Evolutionary conservation across 2,797 vertebrate species (phyloP).

Genomic region (Peromyscus melanophrys): DNA sequence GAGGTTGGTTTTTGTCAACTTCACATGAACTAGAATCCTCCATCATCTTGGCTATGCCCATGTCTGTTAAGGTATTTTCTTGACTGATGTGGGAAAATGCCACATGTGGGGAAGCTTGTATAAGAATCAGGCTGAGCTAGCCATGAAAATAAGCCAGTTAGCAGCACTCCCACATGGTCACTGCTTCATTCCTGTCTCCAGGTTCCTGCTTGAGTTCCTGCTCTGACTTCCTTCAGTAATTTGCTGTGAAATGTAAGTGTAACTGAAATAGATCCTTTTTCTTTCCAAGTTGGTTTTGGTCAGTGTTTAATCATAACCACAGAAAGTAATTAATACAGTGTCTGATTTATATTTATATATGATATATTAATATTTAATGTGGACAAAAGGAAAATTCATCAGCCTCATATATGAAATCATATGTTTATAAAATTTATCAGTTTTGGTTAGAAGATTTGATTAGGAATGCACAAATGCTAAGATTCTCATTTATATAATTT

Average conservation of each 20-base stretch:
- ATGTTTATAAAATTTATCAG: neutral
- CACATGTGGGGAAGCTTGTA: neutral
- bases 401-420: neutral
- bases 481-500: constrained; percentile 32
- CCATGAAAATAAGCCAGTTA: neutral
- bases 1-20: neutral
- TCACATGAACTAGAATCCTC: neutral
- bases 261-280: neutral
- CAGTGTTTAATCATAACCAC: neutral
- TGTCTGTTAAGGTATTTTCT: neutral
- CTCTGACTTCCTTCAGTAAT: neutral
- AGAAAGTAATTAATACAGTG: neutral
- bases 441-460: neutral
- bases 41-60: neutral
- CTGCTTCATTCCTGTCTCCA: neutral
- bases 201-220: neutral
- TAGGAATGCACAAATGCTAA: neutral
- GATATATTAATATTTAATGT: neutral
- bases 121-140: neutral
- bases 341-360: neutral
- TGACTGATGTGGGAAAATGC: neutral
- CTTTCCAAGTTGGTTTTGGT: neutral
- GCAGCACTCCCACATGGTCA: neutral
- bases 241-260: neutral
- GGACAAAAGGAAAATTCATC: neutral